Evolutionary conservation across 2,888 invertebrate genomes (phyloP), one percentile per base, ranked within the genome.

Genomic region (Heteromyza rotundicornis): DNA sequence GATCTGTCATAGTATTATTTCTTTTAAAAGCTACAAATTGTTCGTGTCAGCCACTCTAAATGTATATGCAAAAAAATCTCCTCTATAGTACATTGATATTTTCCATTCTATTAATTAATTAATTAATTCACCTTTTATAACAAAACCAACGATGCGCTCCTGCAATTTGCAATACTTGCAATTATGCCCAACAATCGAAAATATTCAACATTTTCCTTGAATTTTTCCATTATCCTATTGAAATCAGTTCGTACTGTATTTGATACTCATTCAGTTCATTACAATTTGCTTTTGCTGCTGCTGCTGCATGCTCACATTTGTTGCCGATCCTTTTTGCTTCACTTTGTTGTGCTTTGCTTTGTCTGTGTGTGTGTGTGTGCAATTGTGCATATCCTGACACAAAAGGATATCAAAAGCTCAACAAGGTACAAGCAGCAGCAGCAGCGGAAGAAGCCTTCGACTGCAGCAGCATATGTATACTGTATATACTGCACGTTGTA

Each of bases 221-320:
- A 7, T 12, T 22, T 2, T 24, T 3, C 2, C 65, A 72, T 66
- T 60, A 63, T 16, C 71, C 75, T 68, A 74, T 72, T 70, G 72
- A 70, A 74, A 72, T 54, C 72, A 70, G 68, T 74, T 73, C 70
- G 72, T 72, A 75, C 75, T 74, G 68, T 72, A 73, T 73, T 75
- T 72, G 69, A 67, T 72, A 72, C 70, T 74, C 72, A 75, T 73
- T 72, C n/a, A n/a, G n/a, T n/a, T 73, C 72, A 72, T 75, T 75
- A 72, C 69, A 72, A 72, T 59, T 60, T 56, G 52, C 57, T 53
- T 71, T 20, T 49, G 10, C n/a, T 57, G 32, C 23, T 52, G 23
- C 23, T 52, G 58, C 52, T 23, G 16, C 52, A 49, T 47, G 20
- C 20, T 8, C 12, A 3, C 14, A n/a, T 40, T 40, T 40, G 40